Conservation (phyloP, 2,797 vertebrate genomes). For the Toxotes lorentzi region DNA sequence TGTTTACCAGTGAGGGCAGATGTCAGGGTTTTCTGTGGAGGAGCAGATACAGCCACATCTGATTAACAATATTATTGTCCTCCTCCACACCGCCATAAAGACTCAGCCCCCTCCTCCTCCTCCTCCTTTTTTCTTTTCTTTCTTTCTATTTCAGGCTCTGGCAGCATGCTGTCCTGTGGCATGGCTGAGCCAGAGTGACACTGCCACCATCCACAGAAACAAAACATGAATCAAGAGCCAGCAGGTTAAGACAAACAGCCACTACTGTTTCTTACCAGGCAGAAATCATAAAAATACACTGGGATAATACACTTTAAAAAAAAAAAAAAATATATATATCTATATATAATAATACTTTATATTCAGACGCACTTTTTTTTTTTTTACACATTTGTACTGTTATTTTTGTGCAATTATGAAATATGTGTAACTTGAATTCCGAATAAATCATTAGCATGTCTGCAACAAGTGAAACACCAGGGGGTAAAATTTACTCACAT, state of each 20-base stretch:
- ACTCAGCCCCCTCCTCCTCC: slow-evolving; percentile 30
- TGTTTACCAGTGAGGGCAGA: slow-evolving; percentile 78
- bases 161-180: slow-evolving; percentile 71
- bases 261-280: slow-evolving; percentile 28
- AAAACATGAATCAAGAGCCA: slow-evolving; percentile 77
- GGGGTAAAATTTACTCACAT: slow-evolving; percentile 65
- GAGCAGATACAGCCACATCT: slow-evolving; percentile 86
- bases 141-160: slow-evolving; percentile 71
- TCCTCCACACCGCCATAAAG: slow-evolving; percentile 71
- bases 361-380: slow-evolving; percentile 43
- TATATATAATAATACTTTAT: neutral
- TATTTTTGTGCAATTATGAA: slow-evolving; percentile 64
- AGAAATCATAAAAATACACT: slow-evolving; percentile 28
- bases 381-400: slow-evolving; percentile 47
- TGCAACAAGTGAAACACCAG: slow-evolving; percentile 75
- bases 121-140: slow-evolving; percentile 44
- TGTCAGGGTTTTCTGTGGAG: slow-evolving; percentile 79
- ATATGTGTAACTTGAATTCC: slow-evolving; percentile 58
- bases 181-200: slow-evolving; percentile 78
- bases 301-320: neutral
- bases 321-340: neutral
- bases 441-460: slow-evolving; percentile 75
- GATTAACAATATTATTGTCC: slow-evolving; percentile 87
- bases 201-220: slow-evolving; percentile 77
- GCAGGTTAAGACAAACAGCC: slow-evolving; percentile 67